Conservation (phyloP, 2,888 invertebrate genomes). For the Synergus itoensis region DNA sequence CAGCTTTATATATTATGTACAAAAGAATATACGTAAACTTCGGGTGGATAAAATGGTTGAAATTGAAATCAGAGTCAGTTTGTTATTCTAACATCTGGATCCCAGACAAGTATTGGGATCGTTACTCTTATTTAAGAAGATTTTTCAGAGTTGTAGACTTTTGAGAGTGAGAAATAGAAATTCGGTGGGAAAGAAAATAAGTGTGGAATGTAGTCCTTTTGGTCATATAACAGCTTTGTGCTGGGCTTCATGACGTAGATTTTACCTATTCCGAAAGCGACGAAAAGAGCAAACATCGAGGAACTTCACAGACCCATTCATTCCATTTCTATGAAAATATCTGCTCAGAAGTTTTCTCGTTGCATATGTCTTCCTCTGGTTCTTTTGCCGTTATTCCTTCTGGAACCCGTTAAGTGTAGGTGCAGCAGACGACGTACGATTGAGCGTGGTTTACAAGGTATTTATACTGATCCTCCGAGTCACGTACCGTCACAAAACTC, state of each 20-base stretch:
- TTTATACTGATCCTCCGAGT: constrained; percentile 35
- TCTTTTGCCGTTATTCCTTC: constrained; percentile 40
- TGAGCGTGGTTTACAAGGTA: background rate
- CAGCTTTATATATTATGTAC: too few species aligned
- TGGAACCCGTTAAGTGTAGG: constrained; percentile 32
- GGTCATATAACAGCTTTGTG: constrained; percentile 14
- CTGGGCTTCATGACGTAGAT: constrained; percentile 15
- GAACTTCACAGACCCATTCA: constrained; percentile 49
- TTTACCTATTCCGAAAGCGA: constrained; percentile 40
- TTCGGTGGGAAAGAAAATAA: background rate
- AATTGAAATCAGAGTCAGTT: background rate
- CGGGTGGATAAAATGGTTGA: too few species aligned
- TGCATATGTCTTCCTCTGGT: constrained; percentile 44
- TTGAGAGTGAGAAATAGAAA: background rate
- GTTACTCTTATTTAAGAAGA: background rate
- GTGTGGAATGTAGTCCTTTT: constrained; percentile 13
- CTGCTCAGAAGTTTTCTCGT: constrained; percentile 43
- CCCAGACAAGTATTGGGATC: background rate
- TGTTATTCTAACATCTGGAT: background rate
- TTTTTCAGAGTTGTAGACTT: background rate
- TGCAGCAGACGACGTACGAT: constrained; percentile 20
- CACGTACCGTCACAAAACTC: constrained; percentile 14
- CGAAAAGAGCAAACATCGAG: constrained; percentile 37
- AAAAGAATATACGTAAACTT: too few species aligned
- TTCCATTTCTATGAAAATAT: constrained; percentile 46